Evolutionary conservation across 1,140 invertebrate genomes (phyloP).

Genomic region (Doryteuthis pealeii): DNA sequence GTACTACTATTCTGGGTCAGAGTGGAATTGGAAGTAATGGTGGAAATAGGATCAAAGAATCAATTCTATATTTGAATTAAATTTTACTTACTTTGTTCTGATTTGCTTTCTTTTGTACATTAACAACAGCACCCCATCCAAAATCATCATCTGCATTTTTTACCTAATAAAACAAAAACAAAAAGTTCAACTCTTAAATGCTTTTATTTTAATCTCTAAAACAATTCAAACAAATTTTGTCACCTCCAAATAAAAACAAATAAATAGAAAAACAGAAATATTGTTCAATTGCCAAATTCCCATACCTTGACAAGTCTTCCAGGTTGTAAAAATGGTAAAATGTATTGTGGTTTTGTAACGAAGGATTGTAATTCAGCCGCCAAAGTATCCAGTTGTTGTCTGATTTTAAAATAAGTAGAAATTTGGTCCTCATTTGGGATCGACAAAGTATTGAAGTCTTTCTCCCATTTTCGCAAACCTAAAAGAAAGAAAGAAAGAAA

Average conservation of each 20-base stretch:
- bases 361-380: conserved; percentile 74
- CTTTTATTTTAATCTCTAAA: no score
- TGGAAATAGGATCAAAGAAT: no score
- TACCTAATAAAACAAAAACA: conserved; percentile 64
- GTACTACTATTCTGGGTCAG: no score
- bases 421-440: conserved; percentile 74
- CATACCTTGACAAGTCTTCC: conserved; percentile 87
- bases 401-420: conserved; percentile 80
- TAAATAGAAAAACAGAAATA: no score
- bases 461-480: conserved; percentile 76
- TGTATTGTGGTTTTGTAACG: conserved; percentile 83
- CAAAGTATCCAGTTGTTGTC: conserved; percentile 78
- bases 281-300: no score
- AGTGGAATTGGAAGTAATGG: no score
- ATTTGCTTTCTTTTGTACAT: conserved; percentile 79
- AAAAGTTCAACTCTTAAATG: no score
- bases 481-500: conserved; percentile 32
- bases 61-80: no score
- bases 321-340: conserved; percentile 91
- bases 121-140: conserved; percentile 95
- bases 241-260: no score
- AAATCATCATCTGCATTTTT: conserved; percentile 85
- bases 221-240: no score
- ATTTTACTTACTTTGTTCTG: conserved; percentile 54
- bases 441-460: conserved; percentile 52